Evolutionary conservation across 2,797 vertebrate species (phyloP).

Genomic region (Antennarius maculatus): DNA sequence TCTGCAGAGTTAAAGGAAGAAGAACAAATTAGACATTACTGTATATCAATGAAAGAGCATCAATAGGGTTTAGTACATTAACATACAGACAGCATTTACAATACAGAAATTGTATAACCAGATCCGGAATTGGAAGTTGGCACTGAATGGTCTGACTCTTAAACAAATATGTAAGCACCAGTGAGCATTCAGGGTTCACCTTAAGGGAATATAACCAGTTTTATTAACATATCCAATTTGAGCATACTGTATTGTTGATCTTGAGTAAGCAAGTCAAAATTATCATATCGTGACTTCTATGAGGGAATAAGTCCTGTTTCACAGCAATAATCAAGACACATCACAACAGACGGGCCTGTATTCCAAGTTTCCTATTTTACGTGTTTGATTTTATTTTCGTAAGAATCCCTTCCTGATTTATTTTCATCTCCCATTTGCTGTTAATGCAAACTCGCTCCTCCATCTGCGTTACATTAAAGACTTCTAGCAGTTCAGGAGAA

Average conservation of each 20-base stretch:
- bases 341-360: not conserved
- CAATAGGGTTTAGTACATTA: not conserved
- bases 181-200: not conserved
- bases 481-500: slow-evolving; percentile 48
- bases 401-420: slow-evolving; percentile 38
- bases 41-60: not conserved
- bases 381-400: slow-evolving; percentile 10
- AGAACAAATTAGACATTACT: not conserved
- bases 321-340: not conserved
- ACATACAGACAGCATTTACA: not conserved
- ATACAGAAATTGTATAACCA: not conserved
- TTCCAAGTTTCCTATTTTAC: slow-evolving; percentile 2
- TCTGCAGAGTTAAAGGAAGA: not conserved
- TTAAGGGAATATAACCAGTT: not conserved
- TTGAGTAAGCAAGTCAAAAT: not conserved
- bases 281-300: not conserved
- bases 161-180: not conserved
- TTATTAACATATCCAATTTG: slow-evolving; percentile 2
- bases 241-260: not conserved
- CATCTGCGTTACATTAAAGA: slow-evolving; percentile 65
- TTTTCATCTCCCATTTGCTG: slow-evolving; percentile 43
- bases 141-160: not conserved
- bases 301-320: not conserved
- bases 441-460: slow-evolving; percentile 41
- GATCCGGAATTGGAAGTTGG: not conserved